Conservation (phyloP, 2,113 vertebrate genomes). For the Chamaetylas fuelleborni region DNA sequence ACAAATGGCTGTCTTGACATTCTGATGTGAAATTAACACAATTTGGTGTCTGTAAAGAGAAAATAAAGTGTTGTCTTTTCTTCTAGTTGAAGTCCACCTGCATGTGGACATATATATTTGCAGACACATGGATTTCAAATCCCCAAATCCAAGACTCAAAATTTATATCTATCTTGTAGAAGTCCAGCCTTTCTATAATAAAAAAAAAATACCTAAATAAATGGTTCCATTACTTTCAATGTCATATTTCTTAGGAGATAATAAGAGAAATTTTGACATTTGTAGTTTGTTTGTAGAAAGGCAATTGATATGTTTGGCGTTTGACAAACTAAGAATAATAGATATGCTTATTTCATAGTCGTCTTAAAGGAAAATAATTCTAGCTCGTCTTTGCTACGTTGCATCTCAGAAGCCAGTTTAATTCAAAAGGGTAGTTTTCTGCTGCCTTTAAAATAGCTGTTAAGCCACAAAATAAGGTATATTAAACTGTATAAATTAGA, state of each 20-base stretch:
- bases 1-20: not conserved
- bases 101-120: not conserved
- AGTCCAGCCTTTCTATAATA: not conserved
- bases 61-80: not conserved
- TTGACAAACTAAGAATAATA: not conserved
- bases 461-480: not conserved
- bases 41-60: not conserved
- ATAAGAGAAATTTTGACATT: not conserved
- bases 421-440: not conserved
- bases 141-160: not conserved
- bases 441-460: not conserved
- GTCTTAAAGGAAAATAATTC: not conserved
- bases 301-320: not conserved
- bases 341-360: not conserved
- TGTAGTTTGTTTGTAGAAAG: not conserved
- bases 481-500: not conserved
- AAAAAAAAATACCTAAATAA: not conserved
- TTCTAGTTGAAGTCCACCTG: not conserved
- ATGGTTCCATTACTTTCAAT: not conserved
- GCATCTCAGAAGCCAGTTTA: not conserved
- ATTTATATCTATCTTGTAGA: not conserved
- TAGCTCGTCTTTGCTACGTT: not conserved
- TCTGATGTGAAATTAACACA: not conserved
- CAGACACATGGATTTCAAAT: not conserved
- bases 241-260: not conserved